A percentile compares a stretch with the other conserved stretches of the same genome.
Conservation (phyloP, 2,797 vertebrate species). For the Sebastes matsubarae region DNA sequence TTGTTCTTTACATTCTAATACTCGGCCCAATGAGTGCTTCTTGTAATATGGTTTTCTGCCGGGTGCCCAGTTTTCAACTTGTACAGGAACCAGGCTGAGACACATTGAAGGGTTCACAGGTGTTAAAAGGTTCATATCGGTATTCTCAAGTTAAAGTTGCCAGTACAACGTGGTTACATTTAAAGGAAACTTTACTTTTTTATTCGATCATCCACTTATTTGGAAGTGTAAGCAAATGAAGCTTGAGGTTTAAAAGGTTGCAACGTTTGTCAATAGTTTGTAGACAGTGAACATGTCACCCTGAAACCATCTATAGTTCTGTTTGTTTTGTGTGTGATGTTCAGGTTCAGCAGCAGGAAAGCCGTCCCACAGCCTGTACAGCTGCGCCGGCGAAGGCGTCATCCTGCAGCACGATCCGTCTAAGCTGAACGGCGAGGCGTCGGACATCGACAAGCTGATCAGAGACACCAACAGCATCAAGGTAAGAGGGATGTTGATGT, state of each 20-base stretch:
- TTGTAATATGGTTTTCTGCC: neutral
- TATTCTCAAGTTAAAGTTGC: neutral
- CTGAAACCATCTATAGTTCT: neutral
- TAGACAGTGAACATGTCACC: neutral
- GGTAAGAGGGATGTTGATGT: constrained; percentile 69
- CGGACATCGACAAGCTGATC: constrained; percentile 92
- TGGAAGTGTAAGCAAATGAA: too few relatives aligned
- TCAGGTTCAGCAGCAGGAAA: constrained; percentile 84
- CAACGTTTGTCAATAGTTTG: too few relatives aligned
- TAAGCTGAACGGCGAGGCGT: constrained; percentile 88
- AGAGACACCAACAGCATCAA: constrained; percentile 90
- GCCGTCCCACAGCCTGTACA: constrained; percentile 88
- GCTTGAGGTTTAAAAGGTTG: too few relatives aligned
- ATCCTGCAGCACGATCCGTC: constrained; percentile 93
- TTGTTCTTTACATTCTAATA: neutral
- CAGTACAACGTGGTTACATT: neutral
- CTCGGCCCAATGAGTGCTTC: neutral
- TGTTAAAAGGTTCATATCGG: too few relatives aligned
- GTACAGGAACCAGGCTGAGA: neutral
- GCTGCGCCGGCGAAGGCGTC: constrained; percentile 93
- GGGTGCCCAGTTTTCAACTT: neutral
- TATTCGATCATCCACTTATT: too few relatives aligned
- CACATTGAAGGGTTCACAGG: neutral
- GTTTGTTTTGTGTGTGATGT: constrained; percentile 4
- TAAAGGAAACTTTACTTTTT: too few relatives aligned